A percentile compares a stretch with the other conserved stretches of the same genome.
These are phyloP conservation scores for Trachelipus rathkii DNA, from an alignment of 1,140 invertebrate species.

Conservation along the genomic window DNA sequence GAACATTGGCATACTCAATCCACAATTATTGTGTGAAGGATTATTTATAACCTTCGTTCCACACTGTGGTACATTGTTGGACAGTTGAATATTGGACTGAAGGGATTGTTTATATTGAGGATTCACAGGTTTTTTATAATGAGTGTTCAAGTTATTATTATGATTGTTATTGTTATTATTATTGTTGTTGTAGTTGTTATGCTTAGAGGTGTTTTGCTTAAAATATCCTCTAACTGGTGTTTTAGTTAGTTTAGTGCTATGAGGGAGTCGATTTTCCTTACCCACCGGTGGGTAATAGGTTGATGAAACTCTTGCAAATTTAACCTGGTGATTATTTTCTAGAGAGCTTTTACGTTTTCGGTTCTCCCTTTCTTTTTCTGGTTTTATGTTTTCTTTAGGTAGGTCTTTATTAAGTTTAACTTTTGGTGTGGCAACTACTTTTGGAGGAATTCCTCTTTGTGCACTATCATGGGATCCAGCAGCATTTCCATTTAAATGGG, in stretches of 20 bases:
- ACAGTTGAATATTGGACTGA: not conserved
- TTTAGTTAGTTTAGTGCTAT: not conserved
- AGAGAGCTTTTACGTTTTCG: slow-evolving; percentile 43
- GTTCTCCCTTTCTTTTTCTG: slow-evolving; percentile 36
- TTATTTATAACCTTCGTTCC: not conserved
- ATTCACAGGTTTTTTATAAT: too few species aligned
- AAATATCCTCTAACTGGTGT: not conserved
- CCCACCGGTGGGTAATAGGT: slow-evolving; percentile 41
- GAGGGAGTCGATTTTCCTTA: not conserved
- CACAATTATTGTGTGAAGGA: not conserved
- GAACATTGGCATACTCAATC: not conserved
- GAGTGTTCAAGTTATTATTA: too few species aligned
- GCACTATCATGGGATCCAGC: slow-evolving; percentile 41
- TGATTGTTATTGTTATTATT: too few species aligned
- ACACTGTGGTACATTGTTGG: too few species aligned
- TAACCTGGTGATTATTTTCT: slow-evolving; percentile 30
- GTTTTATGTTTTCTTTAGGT: slow-evolving; percentile 37
- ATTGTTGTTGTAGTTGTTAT: too few species aligned
- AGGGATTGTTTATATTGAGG: not conserved
- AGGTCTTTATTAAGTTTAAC: slow-evolving; percentile 46
- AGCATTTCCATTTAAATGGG: slow-evolving; percentile 54
- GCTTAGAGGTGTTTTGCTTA: not conserved
- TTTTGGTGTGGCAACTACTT: slow-evolving; percentile 44
- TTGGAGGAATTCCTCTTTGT: slow-evolving; percentile 45
- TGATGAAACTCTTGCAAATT: slow-evolving; percentile 31